Evolutionary conservation across 2,888 invertebrate genomes (phyloP).

Genomic region (Lysandra coridon): DNA sequence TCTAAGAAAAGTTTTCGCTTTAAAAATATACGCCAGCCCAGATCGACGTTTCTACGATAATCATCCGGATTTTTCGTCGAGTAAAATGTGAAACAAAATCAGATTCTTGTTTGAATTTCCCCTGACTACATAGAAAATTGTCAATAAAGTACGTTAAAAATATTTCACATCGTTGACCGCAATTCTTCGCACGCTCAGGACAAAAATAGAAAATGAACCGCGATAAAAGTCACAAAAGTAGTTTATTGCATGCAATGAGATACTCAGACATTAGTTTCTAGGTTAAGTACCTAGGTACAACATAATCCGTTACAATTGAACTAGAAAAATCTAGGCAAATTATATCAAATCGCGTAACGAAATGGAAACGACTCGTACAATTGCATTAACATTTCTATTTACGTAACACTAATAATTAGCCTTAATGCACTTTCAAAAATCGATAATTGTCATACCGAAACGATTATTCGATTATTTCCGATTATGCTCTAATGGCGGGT

Average conservation of each 20-base stretch:
- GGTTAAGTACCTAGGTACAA: background rate
- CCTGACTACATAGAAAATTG: too few species aligned
- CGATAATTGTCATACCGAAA: conserved; percentile 12
- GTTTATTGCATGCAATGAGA: background rate
- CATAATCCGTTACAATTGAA: background rate
- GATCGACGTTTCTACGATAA: too few species aligned
- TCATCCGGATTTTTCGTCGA: too few species aligned
- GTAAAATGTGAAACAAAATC: too few species aligned
- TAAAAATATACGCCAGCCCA: too few species aligned
- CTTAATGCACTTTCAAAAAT: background rate
- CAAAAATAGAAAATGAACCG: background rate
- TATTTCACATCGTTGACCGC: background rate
- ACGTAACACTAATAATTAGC: background rate
- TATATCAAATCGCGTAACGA: background rate
- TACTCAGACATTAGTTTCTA: background rate
- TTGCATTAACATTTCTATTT: background rate
- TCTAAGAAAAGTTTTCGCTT: too few species aligned
- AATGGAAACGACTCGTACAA: background rate
- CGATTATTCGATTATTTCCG: conserved; percentile 12
- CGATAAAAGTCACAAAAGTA: conserved; percentile 6
- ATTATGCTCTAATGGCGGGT: conserved; percentile 10
- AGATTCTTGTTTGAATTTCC: too few species aligned
- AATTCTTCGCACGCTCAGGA: background rate
- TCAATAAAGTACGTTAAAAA: background rate
- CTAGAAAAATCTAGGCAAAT: background rate